Evolutionary conservation across 2,113 vertebrate genomes (phyloP).

Genomic region (Garra rufa): DNA sequence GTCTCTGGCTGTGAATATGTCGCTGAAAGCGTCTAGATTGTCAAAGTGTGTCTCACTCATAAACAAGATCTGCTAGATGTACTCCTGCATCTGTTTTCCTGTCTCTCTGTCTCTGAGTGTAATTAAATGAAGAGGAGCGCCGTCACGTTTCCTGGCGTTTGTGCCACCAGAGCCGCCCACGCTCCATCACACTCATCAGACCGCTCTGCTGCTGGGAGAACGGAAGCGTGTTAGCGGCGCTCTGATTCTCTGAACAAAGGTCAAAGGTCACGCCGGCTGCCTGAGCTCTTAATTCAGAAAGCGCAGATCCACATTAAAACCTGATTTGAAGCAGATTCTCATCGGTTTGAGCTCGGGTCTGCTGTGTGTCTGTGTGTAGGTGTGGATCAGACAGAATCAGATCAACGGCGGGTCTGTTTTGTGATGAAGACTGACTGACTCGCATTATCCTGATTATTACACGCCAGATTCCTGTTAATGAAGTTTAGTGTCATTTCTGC

Average conservation of each 20-base stretch:
- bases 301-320: not conserved
- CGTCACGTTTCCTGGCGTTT: not conserved
- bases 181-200: not conserved
- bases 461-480: too few species aligned
- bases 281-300: not conserved
- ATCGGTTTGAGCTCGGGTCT: not conserved
- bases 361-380: not conserved
- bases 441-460: too few species aligned
- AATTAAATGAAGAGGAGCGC: conserved; percentile 22
- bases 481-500: not conserved
- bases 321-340: not conserved
- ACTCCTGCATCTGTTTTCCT: not conserved
- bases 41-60: not conserved
- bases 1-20: not conserved
- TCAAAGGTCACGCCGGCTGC: not conserved
- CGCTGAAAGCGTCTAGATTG: not conserved
- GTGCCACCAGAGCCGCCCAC: not conserved
- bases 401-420: too few species aligned
- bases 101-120: not conserved
- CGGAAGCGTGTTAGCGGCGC: too few species aligned
- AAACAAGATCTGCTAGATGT: not conserved
- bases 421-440: too few species aligned
- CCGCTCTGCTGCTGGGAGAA: too few species aligned
- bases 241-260: not conserved
- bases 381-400: not conserved